These are phyloP conservation scores for Phymatocera aterrima DNA, from an alignment of 2,888 invertebrate species.

Conservation along the genomic window DNA sequence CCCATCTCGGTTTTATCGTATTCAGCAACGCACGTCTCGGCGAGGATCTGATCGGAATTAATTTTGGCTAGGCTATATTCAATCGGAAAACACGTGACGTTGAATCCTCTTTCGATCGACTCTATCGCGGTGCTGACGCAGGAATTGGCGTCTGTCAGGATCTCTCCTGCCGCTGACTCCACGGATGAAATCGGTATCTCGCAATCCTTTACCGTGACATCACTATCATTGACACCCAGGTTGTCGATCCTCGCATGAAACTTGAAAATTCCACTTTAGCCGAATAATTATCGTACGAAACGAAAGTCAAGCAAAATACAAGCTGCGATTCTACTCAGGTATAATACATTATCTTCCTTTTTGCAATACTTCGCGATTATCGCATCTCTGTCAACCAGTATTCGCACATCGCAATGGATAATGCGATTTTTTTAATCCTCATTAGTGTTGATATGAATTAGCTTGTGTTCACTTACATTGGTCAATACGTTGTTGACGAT, in stretches of 20 bases:
- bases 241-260: background rate
- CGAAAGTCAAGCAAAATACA: background rate
- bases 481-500: background rate
- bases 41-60: slow-evolving; percentile 18
- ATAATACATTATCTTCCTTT: too few species aligned
- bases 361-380: background rate
- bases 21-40: slow-evolving; percentile 23
- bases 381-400: background rate
- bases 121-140: slow-evolving; percentile 29
- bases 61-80: slow-evolving; percentile 25
- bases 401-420: background rate
- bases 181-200: background rate
- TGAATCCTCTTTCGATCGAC: slow-evolving; percentile 30
- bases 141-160: slow-evolving; percentile 25
- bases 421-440: background rate
- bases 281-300: background rate
- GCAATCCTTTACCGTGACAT: background rate
- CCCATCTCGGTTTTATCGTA: slow-evolving; percentile 21
- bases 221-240: background rate
- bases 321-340: too few species aligned
- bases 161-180: slow-evolving; percentile 16
- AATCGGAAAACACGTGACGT: slow-evolving; percentile 26
- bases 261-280: background rate
- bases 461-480: background rate
- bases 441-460: too few species aligned